Conservation (phyloP, 2,888 invertebrate species). For the Ganaspis brasiliensis region DNA sequence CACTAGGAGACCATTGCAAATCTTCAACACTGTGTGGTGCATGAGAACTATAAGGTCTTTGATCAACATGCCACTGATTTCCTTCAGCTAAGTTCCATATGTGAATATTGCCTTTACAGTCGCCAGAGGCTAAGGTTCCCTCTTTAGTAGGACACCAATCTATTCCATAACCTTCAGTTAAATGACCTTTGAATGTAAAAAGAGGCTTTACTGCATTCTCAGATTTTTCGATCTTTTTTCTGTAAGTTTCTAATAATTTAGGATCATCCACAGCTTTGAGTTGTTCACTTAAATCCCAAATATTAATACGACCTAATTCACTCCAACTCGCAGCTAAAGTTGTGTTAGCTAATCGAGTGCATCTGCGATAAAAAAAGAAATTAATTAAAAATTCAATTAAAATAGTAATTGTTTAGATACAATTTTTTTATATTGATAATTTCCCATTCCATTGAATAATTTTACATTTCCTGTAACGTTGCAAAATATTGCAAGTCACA, state of each 20-base stretch:
- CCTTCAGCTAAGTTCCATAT: constrained; percentile 89
- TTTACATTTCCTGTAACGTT: too few species aligned
- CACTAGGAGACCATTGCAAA: constrained; percentile 99
- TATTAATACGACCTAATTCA: constrained; percentile 94
- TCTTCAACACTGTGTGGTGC: constrained; percentile 96
- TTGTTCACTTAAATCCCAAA: constrained; percentile 94
- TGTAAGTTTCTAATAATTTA: constrained; percentile 84
- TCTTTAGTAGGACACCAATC: constrained; percentile 93
- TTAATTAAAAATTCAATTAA: too few species aligned
- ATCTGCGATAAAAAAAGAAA: constrained; percentile 77
- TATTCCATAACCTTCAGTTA: constrained; percentile 95
- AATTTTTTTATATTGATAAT: too few species aligned
- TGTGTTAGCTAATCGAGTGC: constrained; percentile 84
- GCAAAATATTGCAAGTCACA: too few species aligned
- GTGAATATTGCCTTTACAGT: constrained; percentile 95
- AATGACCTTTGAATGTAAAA: constrained; percentile 95
- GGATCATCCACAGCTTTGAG: constrained; percentile 91
- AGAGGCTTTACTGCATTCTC: constrained; percentile 85
- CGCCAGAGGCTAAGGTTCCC: constrained; percentile 96
- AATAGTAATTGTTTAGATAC: too few species aligned
- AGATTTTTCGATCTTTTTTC: constrained; percentile 82
- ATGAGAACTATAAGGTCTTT: constrained; percentile 93
- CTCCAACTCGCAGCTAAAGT: constrained; percentile 97
- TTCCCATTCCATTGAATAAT: too few species aligned
- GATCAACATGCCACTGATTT: constrained; percentile 92